These are phyloP conservation scores for Nipponacmea schrenckii DNA, from an alignment of 2,888 invertebrate species.

Conservation along the genomic window DNA sequence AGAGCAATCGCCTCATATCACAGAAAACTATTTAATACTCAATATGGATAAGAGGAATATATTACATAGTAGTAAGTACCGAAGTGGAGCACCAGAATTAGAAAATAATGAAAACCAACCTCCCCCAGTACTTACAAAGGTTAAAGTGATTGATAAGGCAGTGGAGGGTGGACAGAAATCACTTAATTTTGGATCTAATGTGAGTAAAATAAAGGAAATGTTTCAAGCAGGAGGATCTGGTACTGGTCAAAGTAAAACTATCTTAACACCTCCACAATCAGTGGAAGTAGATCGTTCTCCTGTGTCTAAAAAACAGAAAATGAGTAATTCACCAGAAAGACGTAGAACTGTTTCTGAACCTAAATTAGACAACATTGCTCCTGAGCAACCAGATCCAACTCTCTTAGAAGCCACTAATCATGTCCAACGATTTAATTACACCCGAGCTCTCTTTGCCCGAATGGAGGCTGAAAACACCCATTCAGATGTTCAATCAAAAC, in stretches of 20 bases:
- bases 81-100: slow-evolving; percentile 44
- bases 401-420: slow-evolving; percentile 55
- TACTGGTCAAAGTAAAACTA: not conserved
- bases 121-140: slow-evolving; percentile 20
- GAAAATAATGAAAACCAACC: slow-evolving; percentile 29
- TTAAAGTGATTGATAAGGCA: slow-evolving; percentile 23
- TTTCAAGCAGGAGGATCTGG: slow-evolving; percentile 44
- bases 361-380: not conserved
- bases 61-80: slow-evolving; percentile 40
- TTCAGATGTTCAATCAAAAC: slow-evolving; percentile 23
- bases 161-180: slow-evolving; percentile 9
- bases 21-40: too few relatives aligned
- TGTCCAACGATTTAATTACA: slow-evolving; percentile 64
- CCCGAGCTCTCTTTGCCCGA: slow-evolving; percentile 63
- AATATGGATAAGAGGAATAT: slow-evolving; percentile 29
- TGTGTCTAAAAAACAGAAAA: slow-evolving; percentile 42
- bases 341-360: not conserved
- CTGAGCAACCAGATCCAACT: slow-evolving; percentile 24
- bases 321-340: slow-evolving; percentile 20
- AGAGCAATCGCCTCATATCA: too few relatives aligned
- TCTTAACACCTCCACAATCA: not conserved
- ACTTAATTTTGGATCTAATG: slow-evolving; percentile 46
- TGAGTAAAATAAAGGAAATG: slow-evolving; percentile 59
- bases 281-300: slow-evolving; percentile 24
- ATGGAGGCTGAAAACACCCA: slow-evolving; percentile 56